Evolutionary conservation across 2,113 vertebrate genomes (phyloP).

Genomic region (Trematomus loennbergii): DNA sequence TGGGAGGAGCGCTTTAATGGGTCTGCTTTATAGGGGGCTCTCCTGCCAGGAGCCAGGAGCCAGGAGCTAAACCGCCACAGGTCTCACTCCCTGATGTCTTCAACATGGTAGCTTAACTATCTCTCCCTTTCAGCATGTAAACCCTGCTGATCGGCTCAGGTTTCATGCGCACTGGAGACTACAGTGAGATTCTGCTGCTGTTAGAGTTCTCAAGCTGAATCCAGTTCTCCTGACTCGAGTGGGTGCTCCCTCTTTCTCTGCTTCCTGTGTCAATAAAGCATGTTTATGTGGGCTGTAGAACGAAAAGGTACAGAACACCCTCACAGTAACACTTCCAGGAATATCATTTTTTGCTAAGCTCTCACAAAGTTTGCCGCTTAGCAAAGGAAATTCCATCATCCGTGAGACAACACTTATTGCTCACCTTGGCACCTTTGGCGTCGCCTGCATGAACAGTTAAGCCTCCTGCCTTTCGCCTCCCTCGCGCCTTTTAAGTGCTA

Average conservation of each 20-base stretch:
- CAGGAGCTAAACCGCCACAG: conserved; percentile 63
- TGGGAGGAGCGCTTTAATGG: conserved; percentile 71
- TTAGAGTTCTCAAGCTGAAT: conserved; percentile 9
- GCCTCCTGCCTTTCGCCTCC: conserved; percentile 43
- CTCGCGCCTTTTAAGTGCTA: conserved; percentile 50
- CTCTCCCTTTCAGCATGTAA: conserved; percentile 44
- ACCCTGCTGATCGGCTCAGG: conserved; percentile 29
- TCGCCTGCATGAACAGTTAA: conserved; percentile 52
- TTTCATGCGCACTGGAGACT: conserved; percentile 49
- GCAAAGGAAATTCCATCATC: conserved; percentile 65
- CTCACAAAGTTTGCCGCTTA: conserved; percentile 25
- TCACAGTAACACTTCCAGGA: conserved; percentile 49
- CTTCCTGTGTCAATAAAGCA: conserved; percentile 64
- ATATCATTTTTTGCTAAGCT: conserved; percentile 20
- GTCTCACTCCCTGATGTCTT: conserved; percentile 64
- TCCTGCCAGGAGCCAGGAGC: conserved; percentile 69
- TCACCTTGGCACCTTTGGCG: conserved; percentile 54
- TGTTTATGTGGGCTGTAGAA: conserved; percentile 41
- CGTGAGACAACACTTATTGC: conserved; percentile 60
- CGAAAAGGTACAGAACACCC: conserved; percentile 68
- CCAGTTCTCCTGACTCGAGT: conserved; percentile 5
- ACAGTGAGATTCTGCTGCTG: conserved; percentile 4
- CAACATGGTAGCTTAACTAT: conserved; percentile 65
- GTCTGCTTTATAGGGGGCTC: conserved; percentile 66
- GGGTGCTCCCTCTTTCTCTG: conserved; percentile 16